Conservation (phyloP, 2,797 vertebrate genomes). For the Masticophis lateralis region DNA sequence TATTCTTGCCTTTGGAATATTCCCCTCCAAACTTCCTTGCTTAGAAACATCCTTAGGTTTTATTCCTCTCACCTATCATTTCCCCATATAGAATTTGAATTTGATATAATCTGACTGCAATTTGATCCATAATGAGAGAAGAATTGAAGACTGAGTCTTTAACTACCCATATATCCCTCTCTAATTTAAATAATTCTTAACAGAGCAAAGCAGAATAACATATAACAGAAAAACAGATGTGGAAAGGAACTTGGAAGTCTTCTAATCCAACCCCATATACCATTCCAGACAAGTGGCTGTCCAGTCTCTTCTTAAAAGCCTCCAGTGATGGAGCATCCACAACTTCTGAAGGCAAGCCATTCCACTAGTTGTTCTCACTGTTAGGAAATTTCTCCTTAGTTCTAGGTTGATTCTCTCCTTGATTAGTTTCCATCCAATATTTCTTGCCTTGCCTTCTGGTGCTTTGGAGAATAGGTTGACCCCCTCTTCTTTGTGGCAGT, state of each 20-base stretch:
- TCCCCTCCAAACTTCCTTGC: neutral
- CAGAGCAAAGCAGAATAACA: slow-evolving; percentile 53
- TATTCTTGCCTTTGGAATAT: neutral
- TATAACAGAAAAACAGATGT: neutral
- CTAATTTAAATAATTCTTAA: slow-evolving; percentile 79
- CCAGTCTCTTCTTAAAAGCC: neutral
- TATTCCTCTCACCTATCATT: slow-evolving; percentile 37
- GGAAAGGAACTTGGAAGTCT: neutral
- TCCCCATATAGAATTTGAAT: slow-evolving; percentile 53
- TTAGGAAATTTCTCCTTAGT: neutral
- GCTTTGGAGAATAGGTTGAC: neutral
- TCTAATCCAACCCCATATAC: neutral
- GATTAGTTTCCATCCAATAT: neutral
- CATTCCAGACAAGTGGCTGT: neutral
- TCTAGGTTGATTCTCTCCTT: neutral
- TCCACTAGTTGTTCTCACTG: neutral
- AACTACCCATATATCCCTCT: slow-evolving; percentile 74
- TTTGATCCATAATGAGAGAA: slow-evolving; percentile 74
- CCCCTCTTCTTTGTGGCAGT: neutral
- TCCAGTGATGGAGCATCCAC: neutral
- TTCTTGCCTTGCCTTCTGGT: neutral
- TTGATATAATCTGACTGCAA: slow-evolving; percentile 71
- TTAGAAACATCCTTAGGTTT: neutral
- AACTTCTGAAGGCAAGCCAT: neutral
- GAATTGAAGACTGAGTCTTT: slow-evolving; percentile 71